Evolutionary conservation across 2,113 vertebrate genomes (phyloP), one percentile per base, ranked within the genome.

Genomic region (Dolichallabes microphthalmus): DNA sequence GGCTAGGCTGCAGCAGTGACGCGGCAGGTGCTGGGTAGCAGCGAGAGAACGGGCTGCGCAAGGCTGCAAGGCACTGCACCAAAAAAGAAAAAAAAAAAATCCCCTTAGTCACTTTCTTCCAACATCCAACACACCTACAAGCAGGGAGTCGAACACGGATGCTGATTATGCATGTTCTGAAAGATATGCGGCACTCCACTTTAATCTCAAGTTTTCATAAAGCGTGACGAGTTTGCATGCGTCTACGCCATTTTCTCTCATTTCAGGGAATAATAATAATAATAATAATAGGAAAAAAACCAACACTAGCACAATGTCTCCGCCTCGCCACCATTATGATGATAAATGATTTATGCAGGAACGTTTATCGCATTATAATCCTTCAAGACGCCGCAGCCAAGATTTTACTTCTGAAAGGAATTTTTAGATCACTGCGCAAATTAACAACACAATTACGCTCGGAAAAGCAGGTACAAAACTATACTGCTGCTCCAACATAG

Each of bases 51-150:
- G 45, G 80, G 53, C 32, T 60, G 55, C 20, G 30, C 35, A 60
- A 79, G 19, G n/a, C 63, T 66, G 80, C 80, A 68, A 7, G 63
- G 45, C 80, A 53, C 35, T 82, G 80, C 80, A 82, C 22, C 79
- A 81, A 82, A 35, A 86, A 60, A n/a, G 81, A 79, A 25, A 61
- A 64, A 84, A 2, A 55, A 78, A 27, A 3, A 78, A 5, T 11
- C 25, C 55, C 13, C 15, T 55, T 17, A 52, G 71, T 52, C 73
- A 75, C 25, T 14, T 52, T 75, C 39, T 10, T 30, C n/a, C 14
- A 76, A 55, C 12, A 74, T 52, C 50, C 8, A 19, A 30, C 27
- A 32, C 19, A 12, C 52, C 15, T 57, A 19, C 53, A 35, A 17
- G 10, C 53, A 35, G 27, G 10, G 10, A 58, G 53, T 32, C 74